phyloP scores from a whole-genome alignment of 2,888 invertebrate species.

The Stenolophus ochropezus region DNA sequence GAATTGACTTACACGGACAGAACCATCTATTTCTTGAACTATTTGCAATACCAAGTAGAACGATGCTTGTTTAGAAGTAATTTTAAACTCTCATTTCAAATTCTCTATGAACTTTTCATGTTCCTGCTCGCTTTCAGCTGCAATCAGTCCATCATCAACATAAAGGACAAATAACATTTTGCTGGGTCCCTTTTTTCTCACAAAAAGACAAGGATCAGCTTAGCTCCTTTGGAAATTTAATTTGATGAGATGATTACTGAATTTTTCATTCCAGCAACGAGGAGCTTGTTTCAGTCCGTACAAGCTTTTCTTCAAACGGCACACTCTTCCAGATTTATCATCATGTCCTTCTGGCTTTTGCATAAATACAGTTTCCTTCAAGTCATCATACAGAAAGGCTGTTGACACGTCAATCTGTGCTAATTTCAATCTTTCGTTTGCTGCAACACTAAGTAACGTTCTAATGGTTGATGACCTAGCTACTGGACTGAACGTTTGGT shows the following conservation, averaged over 20 bases:
- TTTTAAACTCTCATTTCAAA: conserved; percentile 24
- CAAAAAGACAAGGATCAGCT: conserved; percentile 68
- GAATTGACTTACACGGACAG: background rate
- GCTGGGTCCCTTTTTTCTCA: conserved; percentile 38
- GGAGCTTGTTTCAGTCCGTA: too few species aligned
- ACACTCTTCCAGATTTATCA: conserved; percentile 66
- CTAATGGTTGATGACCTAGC: too few species aligned
- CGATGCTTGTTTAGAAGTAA: too few species aligned
- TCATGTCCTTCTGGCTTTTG: conserved; percentile 67
- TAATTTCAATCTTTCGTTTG: background rate
- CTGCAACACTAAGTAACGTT: conserved; percentile 59
- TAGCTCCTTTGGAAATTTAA: conserved; percentile 64
- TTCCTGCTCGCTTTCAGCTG: background rate
- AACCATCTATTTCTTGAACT: background rate
- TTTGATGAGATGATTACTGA: conserved; percentile 65
- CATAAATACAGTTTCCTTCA: conserved; percentile 65
- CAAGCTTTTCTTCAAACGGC: conserved; percentile 66
- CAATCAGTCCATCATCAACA: conserved; percentile 29
- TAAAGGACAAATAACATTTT: background rate
- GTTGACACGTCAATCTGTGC: conserved; percentile 23
- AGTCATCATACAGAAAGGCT: conserved; percentile 13
- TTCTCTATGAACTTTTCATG: conserved; percentile 56
- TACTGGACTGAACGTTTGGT: too few species aligned
- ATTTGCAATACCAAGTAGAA: conserved; percentile 4
- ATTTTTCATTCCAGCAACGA: conserved; percentile 68